Evolutionary conservation across 2,888 invertebrate species (phyloP).

Genomic region (Yponomeuta evonymella): DNA sequence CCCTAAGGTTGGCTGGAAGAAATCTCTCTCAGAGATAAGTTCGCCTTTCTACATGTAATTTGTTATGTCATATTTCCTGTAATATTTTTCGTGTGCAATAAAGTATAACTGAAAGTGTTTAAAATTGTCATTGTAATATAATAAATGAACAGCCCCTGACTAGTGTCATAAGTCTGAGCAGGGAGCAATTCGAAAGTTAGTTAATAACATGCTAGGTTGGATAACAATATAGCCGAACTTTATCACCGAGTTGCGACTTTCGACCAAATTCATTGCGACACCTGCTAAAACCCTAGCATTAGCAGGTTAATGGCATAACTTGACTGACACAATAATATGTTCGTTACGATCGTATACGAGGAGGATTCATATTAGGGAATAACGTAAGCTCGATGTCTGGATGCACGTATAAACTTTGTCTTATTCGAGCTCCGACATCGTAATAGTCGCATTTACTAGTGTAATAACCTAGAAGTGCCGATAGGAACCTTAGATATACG

Average conservation of each 20-base stretch:
- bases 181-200: not conserved
- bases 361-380: conserved; percentile 6
- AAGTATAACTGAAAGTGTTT: no score
- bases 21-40: no score
- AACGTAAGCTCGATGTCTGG: not conserved
- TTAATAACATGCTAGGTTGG: not conserved
- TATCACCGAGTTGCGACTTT: not conserved
- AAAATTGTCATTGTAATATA: no score
- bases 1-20: no score
- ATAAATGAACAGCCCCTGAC: not conserved
- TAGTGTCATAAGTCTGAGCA: not conserved
- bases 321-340: not conserved
- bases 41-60: no score
- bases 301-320: conserved; percentile 1
- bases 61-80: no score
- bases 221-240: conserved; percentile 1
- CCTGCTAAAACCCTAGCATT: conserved; percentile 1
- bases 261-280: not conserved
- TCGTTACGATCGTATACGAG: not conserved
- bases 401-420: conserved; percentile 9
- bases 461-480: conserved; percentile 23
- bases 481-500: conserved; percentile 48
- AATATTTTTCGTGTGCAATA: no score
- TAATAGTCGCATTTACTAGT: conserved; percentile 14
- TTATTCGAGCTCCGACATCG: not conserved